Evolutionary conservation across 2,888 invertebrate species (phyloP), one percentile per base, ranked within the genome.

Genomic region (Drosophila barbarae): DNA sequence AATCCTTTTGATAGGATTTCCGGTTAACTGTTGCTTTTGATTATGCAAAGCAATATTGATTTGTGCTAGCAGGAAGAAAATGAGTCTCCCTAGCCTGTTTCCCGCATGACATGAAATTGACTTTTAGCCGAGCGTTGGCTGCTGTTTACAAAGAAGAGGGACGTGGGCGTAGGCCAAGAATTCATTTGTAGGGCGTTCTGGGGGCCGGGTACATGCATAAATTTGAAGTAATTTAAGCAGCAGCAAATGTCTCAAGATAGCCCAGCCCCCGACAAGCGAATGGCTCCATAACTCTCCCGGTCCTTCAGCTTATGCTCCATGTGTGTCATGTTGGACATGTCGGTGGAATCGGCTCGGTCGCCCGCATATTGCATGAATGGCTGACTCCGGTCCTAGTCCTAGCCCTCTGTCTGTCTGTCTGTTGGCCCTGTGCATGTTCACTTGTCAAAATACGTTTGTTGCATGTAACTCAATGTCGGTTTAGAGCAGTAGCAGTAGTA

Each of bases 391-490:
- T 49, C 44, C 53, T 26, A 13, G 30, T 9, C 30, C 30, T 30
- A 26, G 35, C 57, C 3, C 23, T 23, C 30, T 34, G 18, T 47
- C 26, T 28, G 47, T 15, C 63, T 64, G 54, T 61, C 56, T 76
- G 64, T 54, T 63, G 69, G 65, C 52, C 72, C 55, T 56, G 77
- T 71, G 77, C 81, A 77, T 79, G 79, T 80, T 80, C 81, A 75
- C 78, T 83, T 79, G 84, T 79, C 79, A 83, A 79, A 79, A 79
- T 83, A 72, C 84, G 78, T 79, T 83, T 79, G 84, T 72, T 80
- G 81, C 73, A 69, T 79, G 84, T 83, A 77, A 77, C 79, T 83
- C 81, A 83, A 75, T 83, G 78, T 79, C 78, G 80, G 81, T 69
- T 82, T 81, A 74, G 76, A 68, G 61, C 71, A 46, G 65, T 50